Percentiles rank a stretch among this genome's conserved stretches.
These are phyloP conservation scores for Oreochromis niloticus DNA, from an alignment of 2,113 vertebrate species.

Conservation along the genomic window DNA sequence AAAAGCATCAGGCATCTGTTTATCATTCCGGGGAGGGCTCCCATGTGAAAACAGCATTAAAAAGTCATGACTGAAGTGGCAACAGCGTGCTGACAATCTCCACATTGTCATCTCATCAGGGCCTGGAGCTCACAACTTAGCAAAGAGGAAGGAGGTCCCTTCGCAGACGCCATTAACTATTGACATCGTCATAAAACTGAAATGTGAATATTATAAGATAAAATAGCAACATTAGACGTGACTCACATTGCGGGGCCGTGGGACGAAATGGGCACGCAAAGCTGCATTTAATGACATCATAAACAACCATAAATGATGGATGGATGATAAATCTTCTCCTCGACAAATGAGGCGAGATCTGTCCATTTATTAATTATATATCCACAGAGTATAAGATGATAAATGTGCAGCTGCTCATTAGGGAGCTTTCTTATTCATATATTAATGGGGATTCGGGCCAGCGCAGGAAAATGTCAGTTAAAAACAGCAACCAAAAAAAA, in stretches of 20 bases:
- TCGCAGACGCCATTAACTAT: constrained; percentile 48
- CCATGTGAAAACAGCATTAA: constrained; percentile 54
- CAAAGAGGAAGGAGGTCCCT: constrained; percentile 31
- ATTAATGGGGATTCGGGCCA: background rate
- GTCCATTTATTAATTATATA: background rate
- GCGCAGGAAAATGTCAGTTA: background rate
- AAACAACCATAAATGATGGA: constrained; percentile 23
- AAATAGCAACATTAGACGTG: background rate
- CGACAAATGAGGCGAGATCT: background rate
- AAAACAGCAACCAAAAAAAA: background rate
- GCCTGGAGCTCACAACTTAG: constrained; percentile 18
- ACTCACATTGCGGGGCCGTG: background rate
- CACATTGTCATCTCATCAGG: constrained; percentile 30
- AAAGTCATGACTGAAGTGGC: constrained; percentile 50
- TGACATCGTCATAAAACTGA: constrained; percentile 22
- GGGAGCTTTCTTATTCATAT: background rate
- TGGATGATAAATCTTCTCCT: background rate
- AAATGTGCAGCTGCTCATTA: background rate
- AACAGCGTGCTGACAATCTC: constrained; percentile 28
- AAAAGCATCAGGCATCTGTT: constrained; percentile 49
- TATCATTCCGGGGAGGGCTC: constrained; percentile 37
- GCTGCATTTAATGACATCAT: constrained; percentile 10
- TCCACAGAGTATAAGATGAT: background rate
- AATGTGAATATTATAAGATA: constrained; percentile 4
- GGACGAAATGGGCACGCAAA: background rate